Percentiles rank a stretch among this genome's conserved stretches.
phyloP scores from a whole-genome alignment of 1,140 invertebrate genomes.

The Cydia strobilella region DNA sequence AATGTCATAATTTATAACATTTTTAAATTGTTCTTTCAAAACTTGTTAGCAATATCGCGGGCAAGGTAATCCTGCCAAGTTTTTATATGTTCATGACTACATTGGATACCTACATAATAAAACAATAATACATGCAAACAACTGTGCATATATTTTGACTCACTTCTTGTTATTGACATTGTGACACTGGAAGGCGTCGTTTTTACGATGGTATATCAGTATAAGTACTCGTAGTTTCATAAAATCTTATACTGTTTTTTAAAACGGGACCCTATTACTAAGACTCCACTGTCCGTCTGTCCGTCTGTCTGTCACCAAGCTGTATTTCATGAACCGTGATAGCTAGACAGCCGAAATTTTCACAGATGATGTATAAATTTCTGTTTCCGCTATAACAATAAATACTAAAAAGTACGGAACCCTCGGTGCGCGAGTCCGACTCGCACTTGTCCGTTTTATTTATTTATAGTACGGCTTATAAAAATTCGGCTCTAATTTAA shows the following conservation, averaged over 20 bases:
- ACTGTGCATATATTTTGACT: conserved; percentile 11
- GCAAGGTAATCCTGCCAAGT: not conserved
- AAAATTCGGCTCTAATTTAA: too few species aligned
- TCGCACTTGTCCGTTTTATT: too few species aligned
- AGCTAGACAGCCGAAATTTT: too few species aligned
- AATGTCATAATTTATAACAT: not conserved
- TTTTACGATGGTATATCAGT: not conserved
- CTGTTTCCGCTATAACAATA: too few species aligned
- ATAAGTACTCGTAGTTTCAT: not conserved
- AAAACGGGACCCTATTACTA: too few species aligned
- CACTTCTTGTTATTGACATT: not conserved
- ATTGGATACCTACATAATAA: not conserved
- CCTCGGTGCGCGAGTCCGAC: too few species aligned
- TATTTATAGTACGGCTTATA: too few species aligned
- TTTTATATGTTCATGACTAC: not conserved
- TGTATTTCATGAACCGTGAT: too few species aligned
- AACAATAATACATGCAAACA: conserved; percentile 4
- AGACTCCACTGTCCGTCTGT: too few species aligned
- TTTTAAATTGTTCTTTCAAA: not conserved
- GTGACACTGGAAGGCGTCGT: not conserved
- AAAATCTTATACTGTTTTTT: not conserved
- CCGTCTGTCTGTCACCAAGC: too few species aligned
- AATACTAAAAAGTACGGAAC: too few species aligned
- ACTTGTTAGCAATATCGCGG: not conserved
- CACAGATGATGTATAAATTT: too few species aligned